Evolutionary conservation across 2,113 vertebrate genomes (phyloP).

Genomic region (Peucedramus taeniatus): DNA sequence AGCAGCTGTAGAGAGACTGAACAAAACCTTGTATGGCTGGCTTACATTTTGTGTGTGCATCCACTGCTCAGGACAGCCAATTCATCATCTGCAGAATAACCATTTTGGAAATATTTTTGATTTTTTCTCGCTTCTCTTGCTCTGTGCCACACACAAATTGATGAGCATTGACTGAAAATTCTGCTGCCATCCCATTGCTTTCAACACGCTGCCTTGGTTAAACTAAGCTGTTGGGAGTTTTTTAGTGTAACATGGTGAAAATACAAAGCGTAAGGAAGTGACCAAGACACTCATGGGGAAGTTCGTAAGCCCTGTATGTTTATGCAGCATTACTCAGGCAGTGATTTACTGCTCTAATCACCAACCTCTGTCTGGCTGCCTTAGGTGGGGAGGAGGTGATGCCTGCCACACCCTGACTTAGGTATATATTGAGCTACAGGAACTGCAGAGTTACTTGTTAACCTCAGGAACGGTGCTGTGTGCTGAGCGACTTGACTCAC

Average conservation of each 20-base stretch:
- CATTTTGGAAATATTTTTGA: background rate
- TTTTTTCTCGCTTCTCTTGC: background rate
- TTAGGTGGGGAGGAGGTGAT: slow-evolving; percentile 67
- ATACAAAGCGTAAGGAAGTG: slow-evolving; percentile 51
- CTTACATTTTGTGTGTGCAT: background rate
- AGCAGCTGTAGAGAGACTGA: background rate
- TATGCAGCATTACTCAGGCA: slow-evolving; percentile 79
- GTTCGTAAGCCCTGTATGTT: slow-evolving; percentile 13
- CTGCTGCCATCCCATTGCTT: background rate
- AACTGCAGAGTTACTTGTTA: slow-evolving; percentile 58
- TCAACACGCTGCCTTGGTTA: background rate
- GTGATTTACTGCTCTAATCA: slow-evolving; percentile 71
- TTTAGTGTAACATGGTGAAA: background rate
- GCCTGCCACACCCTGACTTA: slow-evolving; percentile 62
- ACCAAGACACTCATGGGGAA: slow-evolving; percentile 16
- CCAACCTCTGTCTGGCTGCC: slow-evolving; percentile 69
- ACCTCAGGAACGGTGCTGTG: slow-evolving; percentile 32
- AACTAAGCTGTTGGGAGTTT: background rate
- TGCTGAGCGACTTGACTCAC: slow-evolving; percentile 78
- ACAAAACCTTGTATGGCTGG: background rate
- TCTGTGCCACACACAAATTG: background rate
- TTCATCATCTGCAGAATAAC: background rate
- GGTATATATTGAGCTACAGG: slow-evolving; percentile 54
- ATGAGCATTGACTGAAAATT: background rate
- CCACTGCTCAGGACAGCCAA: background rate